These are phyloP conservation scores for Cheirogaleus major DNA, from an alignment of 2,797 vertebrate genomes.

Conservation along the genomic window DNA sequence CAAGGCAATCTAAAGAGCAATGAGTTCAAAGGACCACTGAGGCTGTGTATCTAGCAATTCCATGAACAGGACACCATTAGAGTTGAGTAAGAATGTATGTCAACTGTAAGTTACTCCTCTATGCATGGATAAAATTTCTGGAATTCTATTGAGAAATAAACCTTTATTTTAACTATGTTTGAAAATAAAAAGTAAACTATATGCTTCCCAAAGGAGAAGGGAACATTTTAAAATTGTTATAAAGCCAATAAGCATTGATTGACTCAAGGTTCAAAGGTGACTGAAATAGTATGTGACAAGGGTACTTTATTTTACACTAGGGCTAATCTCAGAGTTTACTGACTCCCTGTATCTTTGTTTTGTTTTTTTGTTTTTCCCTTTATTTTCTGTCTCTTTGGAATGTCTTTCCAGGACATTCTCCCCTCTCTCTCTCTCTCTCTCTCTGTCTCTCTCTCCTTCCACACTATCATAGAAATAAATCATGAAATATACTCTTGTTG, in stretches of 20 bases:
- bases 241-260: neutral
- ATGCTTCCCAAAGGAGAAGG: neutral
- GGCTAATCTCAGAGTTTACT: neutral
- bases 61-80: neutral
- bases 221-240: neutral
- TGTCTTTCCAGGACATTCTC: neutral
- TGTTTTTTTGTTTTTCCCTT: neutral
- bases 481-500: neutral
- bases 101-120: neutral
- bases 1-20: neutral
- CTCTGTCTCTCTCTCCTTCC: neutral
- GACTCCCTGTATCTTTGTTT: neutral
- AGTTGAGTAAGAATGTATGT: neutral
- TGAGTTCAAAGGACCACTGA: neutral
- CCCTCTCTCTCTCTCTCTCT: neutral
- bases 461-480: neutral
- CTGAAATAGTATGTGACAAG: neutral
- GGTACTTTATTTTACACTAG: neutral
- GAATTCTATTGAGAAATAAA: constrained; percentile 29
- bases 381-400: constrained; percentile 19
- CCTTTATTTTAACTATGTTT: neutral
- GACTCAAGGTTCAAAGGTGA: neutral
- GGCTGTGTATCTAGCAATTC: neutral
- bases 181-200: constrained; percentile 14
- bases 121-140: neutral